Base-by-base conservation (phyloP, 2,797 vertebrate species). In the Ctenochaetus hawaiiensis region DNA sequence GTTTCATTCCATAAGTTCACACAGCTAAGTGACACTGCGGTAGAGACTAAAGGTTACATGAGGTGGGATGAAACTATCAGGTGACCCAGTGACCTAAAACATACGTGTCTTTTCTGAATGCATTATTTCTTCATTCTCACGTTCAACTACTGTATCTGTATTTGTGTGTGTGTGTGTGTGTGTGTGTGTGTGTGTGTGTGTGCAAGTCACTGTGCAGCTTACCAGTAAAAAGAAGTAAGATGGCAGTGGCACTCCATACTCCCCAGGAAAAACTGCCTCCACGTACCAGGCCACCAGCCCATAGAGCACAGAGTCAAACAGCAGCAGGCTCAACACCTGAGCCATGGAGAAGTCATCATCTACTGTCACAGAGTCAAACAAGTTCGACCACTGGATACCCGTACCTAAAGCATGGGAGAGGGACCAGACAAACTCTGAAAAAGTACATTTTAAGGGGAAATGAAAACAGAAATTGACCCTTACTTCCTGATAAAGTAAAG, bases 151-250 rank as follows among this genome's bases (percentile, higher is more conserved):
- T 8, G 12, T 18, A 23, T 69, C 5, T 67, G 30, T 20, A n/a
- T 13, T 41, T 67, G 8, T 20, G 5, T 43, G 26, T 60, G 47
- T 56, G 22, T 37, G 47, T 48, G 44, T 30, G 52, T 22, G 8
- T 37, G 39, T 63, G 22, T 26, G 22, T 59, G 12, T 8, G 44
- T 39, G 26, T 39, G 37, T 39, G 37, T 39, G 37, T 7, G 37
- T 53, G 37, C 5, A 49, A 34, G 18, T 43, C 17, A 53, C 13
- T 57, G 76, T 62, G 54, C 79, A 53, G 88, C 97, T 85, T 94
- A 99, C 98, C 98, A 94, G 90, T 60, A 97, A 6, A 89, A 98
- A 98, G 95, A 99, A 99, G 92, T 98, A 99, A 91, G 96, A 97
- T 0, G 97, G 97, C 59, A 96, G 96, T 0, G 98, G 98, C 63